These are phyloP conservation scores for Himalopsyche kuldschensis DNA, from an alignment of 2,888 invertebrate genomes.

Conservation along the genomic window DNA sequence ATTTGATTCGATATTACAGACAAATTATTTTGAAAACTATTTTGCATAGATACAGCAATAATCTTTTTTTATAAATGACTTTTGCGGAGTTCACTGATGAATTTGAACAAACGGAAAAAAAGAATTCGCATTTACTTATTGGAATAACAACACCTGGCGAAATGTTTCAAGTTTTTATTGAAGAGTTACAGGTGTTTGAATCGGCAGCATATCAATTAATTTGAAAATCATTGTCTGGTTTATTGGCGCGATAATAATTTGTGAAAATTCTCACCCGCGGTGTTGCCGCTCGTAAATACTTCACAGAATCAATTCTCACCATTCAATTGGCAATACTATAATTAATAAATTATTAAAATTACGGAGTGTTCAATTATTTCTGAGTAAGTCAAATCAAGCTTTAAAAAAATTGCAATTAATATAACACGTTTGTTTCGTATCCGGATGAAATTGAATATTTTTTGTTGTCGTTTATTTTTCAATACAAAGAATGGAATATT, in stretches of 20 bases:
- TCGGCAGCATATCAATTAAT: constrained; percentile 17
- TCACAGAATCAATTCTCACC: background rate
- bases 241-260: constrained; percentile 6
- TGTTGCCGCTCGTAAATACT: background rate
- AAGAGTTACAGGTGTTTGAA: background rate
- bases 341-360: background rate
- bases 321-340: background rate
- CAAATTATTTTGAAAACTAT: no score
- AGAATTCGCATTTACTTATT: no score
- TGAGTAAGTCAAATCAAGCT: background rate
- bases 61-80: no score
- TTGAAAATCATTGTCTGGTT: constrained; percentile 6
- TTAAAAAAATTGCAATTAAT: background rate
- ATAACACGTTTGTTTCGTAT: background rate
- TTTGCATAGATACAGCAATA: no score
- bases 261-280: constrained; percentile 12
- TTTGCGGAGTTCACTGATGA: no score
- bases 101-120: no score
- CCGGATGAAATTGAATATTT: no score
- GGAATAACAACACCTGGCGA: background rate
- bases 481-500: no score
- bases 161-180: background rate
- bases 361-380: background rate
- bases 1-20: no score
- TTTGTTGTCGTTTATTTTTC: no score